Evolutionary conservation across 2,797 vertebrate genomes (phyloP).

Genomic region (Danio tinwini): DNA sequence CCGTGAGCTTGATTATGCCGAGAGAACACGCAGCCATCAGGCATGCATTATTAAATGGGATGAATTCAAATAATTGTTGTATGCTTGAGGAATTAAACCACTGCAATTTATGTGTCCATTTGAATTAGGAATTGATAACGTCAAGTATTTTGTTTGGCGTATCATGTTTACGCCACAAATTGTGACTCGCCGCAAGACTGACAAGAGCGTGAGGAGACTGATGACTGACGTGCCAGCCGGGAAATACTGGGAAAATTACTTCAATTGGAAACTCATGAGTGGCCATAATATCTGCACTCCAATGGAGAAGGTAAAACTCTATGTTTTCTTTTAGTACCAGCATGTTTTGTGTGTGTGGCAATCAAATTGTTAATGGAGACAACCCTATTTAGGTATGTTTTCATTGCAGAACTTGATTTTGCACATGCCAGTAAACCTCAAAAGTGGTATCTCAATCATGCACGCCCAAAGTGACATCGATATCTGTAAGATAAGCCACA

Average conservation of each 20-base stretch:
- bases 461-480: conserved; percentile 68
- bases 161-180: conserved; percentile 71
- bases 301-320: conserved; percentile 41
- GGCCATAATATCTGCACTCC: conserved; percentile 23
- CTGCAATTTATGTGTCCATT: conserved; percentile 69
- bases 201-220: conserved; percentile 43
- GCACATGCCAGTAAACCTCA: conserved; percentile 57
- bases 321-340: conserved; percentile 30
- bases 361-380: conserved; percentile 10
- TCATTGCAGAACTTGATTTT: conserved; percentile 35
- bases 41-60: conserved; percentile 65
- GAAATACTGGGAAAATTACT: conserved; percentile 25
- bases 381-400: conserved; percentile 24
- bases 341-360: background rate
- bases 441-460: conserved; percentile 48
- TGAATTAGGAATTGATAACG: conserved; percentile 70
- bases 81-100: conserved; percentile 66
- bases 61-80: conserved; percentile 69
- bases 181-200: conserved; percentile 53
- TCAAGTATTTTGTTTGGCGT: conserved; percentile 60
- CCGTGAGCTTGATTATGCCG: conserved; percentile 68
- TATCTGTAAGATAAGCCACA: conserved; percentile 72
- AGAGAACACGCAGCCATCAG: conserved; percentile 44
- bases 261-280: conserved; percentile 49
- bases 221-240: conserved; percentile 52